Conservation (phyloP, 2,113 vertebrate genomes). For the Dolichotis patagonum region DNA sequence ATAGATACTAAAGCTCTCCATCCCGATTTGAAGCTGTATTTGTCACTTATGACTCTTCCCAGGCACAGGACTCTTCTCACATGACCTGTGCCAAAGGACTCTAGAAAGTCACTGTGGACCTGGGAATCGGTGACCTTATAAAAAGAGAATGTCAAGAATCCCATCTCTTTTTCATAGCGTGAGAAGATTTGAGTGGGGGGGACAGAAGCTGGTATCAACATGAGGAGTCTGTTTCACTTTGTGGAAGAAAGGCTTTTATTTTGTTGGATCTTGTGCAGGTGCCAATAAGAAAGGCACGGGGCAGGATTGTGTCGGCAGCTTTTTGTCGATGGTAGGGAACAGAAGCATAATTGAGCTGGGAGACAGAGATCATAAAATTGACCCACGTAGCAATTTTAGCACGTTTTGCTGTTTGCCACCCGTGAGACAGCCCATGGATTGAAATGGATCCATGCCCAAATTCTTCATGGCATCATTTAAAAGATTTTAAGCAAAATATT, state of each 20-base stretch:
- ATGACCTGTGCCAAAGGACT: not conserved
- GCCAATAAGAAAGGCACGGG: not conserved
- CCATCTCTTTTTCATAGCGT: not conserved
- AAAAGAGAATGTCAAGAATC: constrained; percentile 66
- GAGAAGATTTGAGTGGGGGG: not conserved
- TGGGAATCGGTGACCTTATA: constrained; percentile 55
- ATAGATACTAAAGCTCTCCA: constrained; percentile 1
- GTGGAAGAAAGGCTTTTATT: not conserved
- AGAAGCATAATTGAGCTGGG: constrained; percentile 41
- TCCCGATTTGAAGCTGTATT: constrained; percentile 14
- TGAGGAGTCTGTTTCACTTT: not conserved
- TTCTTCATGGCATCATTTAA: constrained; percentile 71
- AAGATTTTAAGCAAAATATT: constrained; percentile 69
- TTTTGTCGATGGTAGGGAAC: constrained; percentile 10
- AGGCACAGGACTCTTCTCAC: constrained; percentile 32
- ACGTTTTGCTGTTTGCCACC: constrained; percentile 60
- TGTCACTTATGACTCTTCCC: constrained; percentile 32
- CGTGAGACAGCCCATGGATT: constrained; percentile 67
- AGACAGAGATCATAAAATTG: constrained; percentile 58
- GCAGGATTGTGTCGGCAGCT: constrained; percentile 29
- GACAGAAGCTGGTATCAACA: not conserved
- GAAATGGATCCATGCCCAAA: constrained; percentile 73
- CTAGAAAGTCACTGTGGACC: not conserved
- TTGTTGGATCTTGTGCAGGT: not conserved
- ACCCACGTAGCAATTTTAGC: constrained; percentile 59